Evolutionary conservation across 1,140 invertebrate genomes (phyloP), one percentile per base, ranked within the genome.

Genomic region (Bombus superbus): DNA sequence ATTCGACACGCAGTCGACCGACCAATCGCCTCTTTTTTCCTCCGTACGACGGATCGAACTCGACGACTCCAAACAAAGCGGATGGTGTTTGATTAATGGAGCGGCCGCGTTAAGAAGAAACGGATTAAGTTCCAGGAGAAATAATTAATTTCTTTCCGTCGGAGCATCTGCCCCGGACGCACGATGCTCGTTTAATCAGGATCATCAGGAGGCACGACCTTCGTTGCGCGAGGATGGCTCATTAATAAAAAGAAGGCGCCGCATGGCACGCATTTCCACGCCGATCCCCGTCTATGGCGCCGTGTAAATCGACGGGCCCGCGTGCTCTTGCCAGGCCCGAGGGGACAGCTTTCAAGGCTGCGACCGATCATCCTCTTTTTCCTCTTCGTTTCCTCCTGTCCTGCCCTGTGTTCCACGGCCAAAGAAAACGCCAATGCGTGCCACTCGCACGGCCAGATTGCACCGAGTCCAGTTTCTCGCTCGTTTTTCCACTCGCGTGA

Each of bases 291-390:
- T n/a, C 71, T 59, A 42, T 87, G 89, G 88, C 89, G 89, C 89
- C 86, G 88, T 89, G 88, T 89, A 89, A 86, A 89, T 89, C 88
- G 88, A 89, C 71, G 78, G 79, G 80, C 69, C 53, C 69, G 75
- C 77, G 85, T 86, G 76, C 80, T 80, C 88, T 86, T 80, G 68
- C 74, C 66, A 62, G 35, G 75, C 85, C 86, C 44, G 85, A 88
- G 86, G 90, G 88, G 89, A 91, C 90, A 88, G 86, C 80, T 83
- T 91, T 88, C 90, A 91, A 91, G 90, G 90, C 77, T 91, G 81
- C 82, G 76, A 90, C 79, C 81, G 90, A 85, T 91, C 90, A 83
- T 91, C 83, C 76, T 85, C 62, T 81, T 74, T 59, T 53, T 69
- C n/a, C 40, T 40, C 35, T 18, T 59, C 62, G 40, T 15, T 59